Conservation (phyloP, 2,888 invertebrate species). For the Polydesmus complanatus region DNA sequence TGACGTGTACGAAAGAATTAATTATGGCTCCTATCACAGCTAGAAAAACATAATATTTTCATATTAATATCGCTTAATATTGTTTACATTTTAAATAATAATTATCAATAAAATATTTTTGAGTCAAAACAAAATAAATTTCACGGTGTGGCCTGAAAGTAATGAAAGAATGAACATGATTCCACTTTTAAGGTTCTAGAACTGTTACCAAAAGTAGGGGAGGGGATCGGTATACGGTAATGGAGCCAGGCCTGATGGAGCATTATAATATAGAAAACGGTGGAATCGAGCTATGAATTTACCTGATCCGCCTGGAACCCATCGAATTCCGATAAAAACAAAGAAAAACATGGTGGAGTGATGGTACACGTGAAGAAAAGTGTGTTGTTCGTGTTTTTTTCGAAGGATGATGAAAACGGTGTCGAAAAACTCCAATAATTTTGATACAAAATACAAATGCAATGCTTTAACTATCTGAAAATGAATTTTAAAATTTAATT, state of each 20-base stretch:
- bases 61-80: too few relatives aligned
- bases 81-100: background rate
- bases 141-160: too few relatives aligned
- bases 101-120: background rate
- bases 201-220: too few relatives aligned
- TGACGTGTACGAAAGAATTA: conserved; percentile 79
- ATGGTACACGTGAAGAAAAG: conserved; percentile 89
- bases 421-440: conserved; percentile 80
- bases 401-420: conserved; percentile 85
- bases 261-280: background rate
- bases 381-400: conserved; percentile 79
- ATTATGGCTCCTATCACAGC: conserved; percentile 76
- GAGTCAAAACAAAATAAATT: conserved; percentile 1
- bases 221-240: too few relatives aligned
- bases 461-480: conserved; percentile 74
- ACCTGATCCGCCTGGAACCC: conserved; percentile 88
- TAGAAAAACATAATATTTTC: conserved; percentile 35
- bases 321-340: conserved; percentile 93
- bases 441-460: conserved; percentile 94
- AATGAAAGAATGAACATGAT: too few relatives aligned
- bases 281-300: conserved; percentile 32
- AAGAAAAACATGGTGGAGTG: conserved; percentile 87
- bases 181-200: too few relatives aligned
- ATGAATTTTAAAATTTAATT: conserved; percentile 3
- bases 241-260: too few relatives aligned